Evolutionary conservation across 2,888 invertebrate species (phyloP).

Genomic region (Tillus elongatus): DNA sequence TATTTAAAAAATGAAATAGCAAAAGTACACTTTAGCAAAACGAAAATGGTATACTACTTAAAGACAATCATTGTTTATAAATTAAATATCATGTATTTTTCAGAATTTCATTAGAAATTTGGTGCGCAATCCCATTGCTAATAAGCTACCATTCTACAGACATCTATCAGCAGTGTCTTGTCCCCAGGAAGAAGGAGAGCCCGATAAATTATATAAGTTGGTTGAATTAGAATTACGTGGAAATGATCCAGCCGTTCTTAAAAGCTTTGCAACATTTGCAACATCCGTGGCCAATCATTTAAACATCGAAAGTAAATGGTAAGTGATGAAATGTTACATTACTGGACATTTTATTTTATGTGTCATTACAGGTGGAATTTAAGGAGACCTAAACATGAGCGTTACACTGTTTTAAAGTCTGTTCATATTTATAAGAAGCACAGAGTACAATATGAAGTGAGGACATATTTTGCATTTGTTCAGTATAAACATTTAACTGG

Average conservation of each 20-base stretch:
- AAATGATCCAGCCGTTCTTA: conserved; percentile 77
- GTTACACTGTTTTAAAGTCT: conserved; percentile 75
- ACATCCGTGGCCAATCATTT: conserved; percentile 72
- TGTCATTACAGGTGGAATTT: conserved; percentile 56
- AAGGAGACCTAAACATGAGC: conserved; percentile 62
- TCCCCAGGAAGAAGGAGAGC: conserved; percentile 8
- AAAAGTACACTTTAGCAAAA: too few species aligned
- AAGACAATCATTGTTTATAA: too few species aligned
- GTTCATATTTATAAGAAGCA: conserved; percentile 90
- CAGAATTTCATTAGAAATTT: too few species aligned
- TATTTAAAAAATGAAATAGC: too few species aligned
- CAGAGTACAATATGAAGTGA: conserved; percentile 87
- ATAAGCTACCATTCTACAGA: too few species aligned
- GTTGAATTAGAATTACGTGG: conserved; percentile 81
- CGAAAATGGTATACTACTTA: too few species aligned
- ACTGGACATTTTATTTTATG: conserved; percentile 9
- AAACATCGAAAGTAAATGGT: conserved; percentile 67
- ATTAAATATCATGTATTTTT: too few species aligned
- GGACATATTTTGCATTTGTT: conserved; percentile 83
- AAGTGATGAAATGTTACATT: conserved; percentile 37
- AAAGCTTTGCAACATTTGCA: conserved; percentile 82
- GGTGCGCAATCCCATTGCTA: too few species aligned
- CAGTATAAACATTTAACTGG: conserved; percentile 81
- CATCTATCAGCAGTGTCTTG: too few species aligned
- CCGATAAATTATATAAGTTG: conserved; percentile 70